These are phyloP conservation scores for Acrocera orbiculus DNA, from an alignment of 2,888 invertebrate genomes.

Conservation along the genomic window DNA sequence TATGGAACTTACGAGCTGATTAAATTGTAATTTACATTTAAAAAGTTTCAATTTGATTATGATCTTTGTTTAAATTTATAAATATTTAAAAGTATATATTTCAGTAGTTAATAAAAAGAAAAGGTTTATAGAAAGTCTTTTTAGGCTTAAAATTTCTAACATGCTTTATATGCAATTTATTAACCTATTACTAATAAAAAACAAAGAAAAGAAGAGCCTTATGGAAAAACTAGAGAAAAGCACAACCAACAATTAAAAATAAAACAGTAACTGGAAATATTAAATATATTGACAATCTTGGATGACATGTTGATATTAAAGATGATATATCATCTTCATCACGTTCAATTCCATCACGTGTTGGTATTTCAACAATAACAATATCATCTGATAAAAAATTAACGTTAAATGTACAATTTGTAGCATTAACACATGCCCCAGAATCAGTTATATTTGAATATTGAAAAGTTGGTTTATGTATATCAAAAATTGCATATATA, in stretches of 20 bases:
- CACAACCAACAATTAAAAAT: constrained; percentile 57
- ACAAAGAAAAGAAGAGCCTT: too few species aligned
- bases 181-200: too few species aligned
- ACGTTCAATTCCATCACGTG: constrained; percentile 60
- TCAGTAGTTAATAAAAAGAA: too few species aligned
- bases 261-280: constrained; percentile 63
- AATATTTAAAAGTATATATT: too few species aligned
- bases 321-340: constrained; percentile 54
- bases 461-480: constrained; percentile 67
- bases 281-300: constrained; percentile 59
- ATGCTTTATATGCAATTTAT: too few species aligned
- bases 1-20: too few species aligned
- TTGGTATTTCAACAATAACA: constrained; percentile 71
- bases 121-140: too few species aligned
- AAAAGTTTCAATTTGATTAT: too few species aligned
- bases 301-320: constrained; percentile 60
- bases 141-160: too few species aligned
- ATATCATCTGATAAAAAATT: constrained; percentile 55
- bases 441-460: constrained; percentile 39
- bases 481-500: constrained; percentile 68
- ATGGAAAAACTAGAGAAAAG: constrained; percentile 73
- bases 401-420: constrained; percentile 57
- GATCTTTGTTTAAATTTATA: too few species aligned
- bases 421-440: constrained; percentile 55
- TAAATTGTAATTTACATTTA: too few species aligned